These are phyloP conservation scores for Morbakka virulenta DNA, from an alignment of 30 jellyfish, hydroid and myxozoan genomes.

Conservation along the genomic window DNA sequence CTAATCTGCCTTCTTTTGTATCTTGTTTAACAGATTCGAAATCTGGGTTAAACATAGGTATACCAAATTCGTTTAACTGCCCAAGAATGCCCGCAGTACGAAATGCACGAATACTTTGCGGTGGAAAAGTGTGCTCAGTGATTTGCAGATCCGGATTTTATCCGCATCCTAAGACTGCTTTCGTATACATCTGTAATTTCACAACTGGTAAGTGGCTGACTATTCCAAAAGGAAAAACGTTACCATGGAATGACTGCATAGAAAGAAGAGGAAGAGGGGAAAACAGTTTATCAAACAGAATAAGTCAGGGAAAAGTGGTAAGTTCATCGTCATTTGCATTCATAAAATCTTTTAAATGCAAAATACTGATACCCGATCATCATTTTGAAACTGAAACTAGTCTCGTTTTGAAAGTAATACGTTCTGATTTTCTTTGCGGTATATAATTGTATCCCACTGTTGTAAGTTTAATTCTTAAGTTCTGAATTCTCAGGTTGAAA, in stretches of 20 bases:
- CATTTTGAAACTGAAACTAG: too few relatives aligned
- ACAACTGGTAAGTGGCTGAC: conserved; percentile 60
- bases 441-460: too few relatives aligned
- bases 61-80: not conserved
- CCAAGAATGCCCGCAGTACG: not conserved
- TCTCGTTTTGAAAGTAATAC: too few relatives aligned
- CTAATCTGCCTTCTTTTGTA: too few relatives aligned
- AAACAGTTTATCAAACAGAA: too few relatives aligned
- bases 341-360: too few relatives aligned
- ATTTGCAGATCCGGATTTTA: conserved; percentile 42
- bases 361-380: too few relatives aligned
- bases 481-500: too few relatives aligned
- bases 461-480: too few relatives aligned
- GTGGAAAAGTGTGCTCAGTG: conserved; percentile 58
- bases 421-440: too few relatives aligned
- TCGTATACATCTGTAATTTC: conserved; percentile 58
- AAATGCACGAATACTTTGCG: conserved; percentile 57
- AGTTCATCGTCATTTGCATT: too few relatives aligned
- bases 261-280: not conserved
- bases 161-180: conserved; percentile 40
- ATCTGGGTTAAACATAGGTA: not conserved
- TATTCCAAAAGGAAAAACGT: conserved; percentile 8
- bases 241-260: not conserved
- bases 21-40: not conserved
- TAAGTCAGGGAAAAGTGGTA: too few relatives aligned